These are phyloP conservation scores for Thereuonema tuberculata DNA, from an alignment of 1,140 invertebrate species.

Conservation along the genomic window DNA sequence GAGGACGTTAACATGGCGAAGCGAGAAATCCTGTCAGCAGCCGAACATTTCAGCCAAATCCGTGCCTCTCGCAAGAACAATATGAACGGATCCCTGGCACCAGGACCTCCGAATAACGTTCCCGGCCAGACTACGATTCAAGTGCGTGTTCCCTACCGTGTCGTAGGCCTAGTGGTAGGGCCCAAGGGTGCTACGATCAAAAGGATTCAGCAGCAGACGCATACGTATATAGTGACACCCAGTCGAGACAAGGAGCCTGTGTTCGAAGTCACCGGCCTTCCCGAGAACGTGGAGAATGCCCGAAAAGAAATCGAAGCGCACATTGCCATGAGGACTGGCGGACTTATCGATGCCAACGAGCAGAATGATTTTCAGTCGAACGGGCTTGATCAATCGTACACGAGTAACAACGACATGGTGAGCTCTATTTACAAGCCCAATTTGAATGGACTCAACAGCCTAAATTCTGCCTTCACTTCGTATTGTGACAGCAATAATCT, in stretches of 20 bases:
- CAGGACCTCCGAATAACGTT: slow-evolving; percentile 59
- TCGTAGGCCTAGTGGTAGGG: slow-evolving; percentile 95
- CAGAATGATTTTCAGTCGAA: slow-evolving; percentile 35
- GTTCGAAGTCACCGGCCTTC: slow-evolving; percentile 94
- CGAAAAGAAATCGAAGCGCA: slow-evolving; percentile 94
- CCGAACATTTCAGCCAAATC: slow-evolving; percentile 98
- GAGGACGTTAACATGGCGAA: slow-evolving; percentile 96
- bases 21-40: slow-evolving; percentile 92
- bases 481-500: slow-evolving; percentile 22
- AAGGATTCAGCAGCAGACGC: slow-evolving; percentile 95
- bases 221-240: slow-evolving; percentile 98
- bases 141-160: slow-evolving; percentile 93
- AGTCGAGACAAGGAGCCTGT: slow-evolving; percentile 96
- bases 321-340: slow-evolving; percentile 87
- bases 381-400: slow-evolving; percentile 27
- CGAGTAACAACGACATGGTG: slow-evolving; percentile 18
- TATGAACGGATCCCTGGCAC: slow-evolving; percentile 33
- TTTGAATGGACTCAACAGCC: slow-evolving; percentile 19
- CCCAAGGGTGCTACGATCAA: slow-evolving; percentile 99
- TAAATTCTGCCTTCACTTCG: slow-evolving; percentile 18
- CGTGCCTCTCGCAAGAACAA: slow-evolving; percentile 81
- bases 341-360: slow-evolving; percentile 34
- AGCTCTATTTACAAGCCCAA: slow-evolving; percentile 21
- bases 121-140: slow-evolving; percentile 93
- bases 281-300: slow-evolving; percentile 91